These are phyloP conservation scores for Myotis daubentonii DNA, from an alignment of 2,797 vertebrate genomes.

Conservation along the genomic window DNA sequence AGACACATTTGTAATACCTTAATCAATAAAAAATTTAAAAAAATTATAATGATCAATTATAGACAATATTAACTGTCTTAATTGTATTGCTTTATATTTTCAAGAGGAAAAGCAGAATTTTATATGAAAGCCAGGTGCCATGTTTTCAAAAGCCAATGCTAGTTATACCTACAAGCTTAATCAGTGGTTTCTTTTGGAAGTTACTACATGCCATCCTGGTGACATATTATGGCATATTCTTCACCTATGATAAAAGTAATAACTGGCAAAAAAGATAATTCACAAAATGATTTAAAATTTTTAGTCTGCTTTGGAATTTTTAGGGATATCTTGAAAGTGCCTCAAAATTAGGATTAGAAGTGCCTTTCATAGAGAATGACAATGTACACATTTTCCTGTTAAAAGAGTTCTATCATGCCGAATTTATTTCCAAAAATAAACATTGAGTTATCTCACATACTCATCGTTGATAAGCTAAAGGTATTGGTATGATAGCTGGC, in stretches of 20 bases:
- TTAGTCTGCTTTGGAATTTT: slow-evolving; percentile 37
- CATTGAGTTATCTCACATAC: neutral
- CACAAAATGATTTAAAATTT: slow-evolving; percentile 10
- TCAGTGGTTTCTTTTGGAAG: slow-evolving; percentile 24
- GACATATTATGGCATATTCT: neutral
- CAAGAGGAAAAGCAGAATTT: slow-evolving; percentile 30
- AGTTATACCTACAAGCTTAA: neutral
- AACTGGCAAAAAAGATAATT: neutral
- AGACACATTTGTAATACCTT: too few species aligned
- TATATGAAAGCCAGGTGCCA: neutral
- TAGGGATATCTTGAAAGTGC: slow-evolving; percentile 17
- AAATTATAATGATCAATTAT: neutral
- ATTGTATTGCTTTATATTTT: slow-evolving; percentile 39
- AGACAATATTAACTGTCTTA: slow-evolving; percentile 15
- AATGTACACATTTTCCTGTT: slow-evolving; percentile 18
- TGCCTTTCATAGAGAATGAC: neutral
- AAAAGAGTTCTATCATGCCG: neutral
- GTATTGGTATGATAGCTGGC: neutral
- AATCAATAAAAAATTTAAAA: too few species aligned
- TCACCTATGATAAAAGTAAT: slow-evolving; percentile 9
- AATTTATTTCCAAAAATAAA: slow-evolving; percentile 45
- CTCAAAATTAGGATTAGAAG: neutral
- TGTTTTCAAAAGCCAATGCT: slow-evolving; percentile 40
- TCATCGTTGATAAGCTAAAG: slow-evolving; percentile 37
- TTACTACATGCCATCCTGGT: neutral